A percentile compares a stretch with the other conserved stretches of the same genome.
These are phyloP conservation scores for Fregetta grallaria DNA, from an alignment of 2,113 vertebrate genomes.

Conservation along the genomic window DNA sequence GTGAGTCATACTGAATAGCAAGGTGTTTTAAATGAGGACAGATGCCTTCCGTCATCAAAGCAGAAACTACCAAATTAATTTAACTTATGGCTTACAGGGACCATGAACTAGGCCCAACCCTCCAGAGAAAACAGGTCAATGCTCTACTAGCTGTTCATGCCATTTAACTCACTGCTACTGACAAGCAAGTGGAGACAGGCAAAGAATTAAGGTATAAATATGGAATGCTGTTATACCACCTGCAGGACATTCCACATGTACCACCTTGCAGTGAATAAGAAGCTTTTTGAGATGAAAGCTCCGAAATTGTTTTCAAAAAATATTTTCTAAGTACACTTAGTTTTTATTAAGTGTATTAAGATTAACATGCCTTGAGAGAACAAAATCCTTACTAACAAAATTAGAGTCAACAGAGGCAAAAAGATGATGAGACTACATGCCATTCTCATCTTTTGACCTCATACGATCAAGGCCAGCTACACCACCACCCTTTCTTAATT, in stretches of 20 bases:
- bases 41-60: not conserved
- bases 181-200: not conserved
- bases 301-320: not conserved
- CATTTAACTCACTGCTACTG: not conserved
- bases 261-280: not conserved
- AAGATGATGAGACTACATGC: not conserved
- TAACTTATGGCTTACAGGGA: conserved; percentile 1
- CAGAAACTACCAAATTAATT: conserved; percentile 9
- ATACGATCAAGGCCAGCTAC: not conserved
- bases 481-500: not conserved
- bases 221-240: not conserved
- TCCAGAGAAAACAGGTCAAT: conserved; percentile 19
- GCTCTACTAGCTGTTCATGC: not conserved
- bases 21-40: conserved; percentile 29
- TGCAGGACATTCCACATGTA: not conserved
- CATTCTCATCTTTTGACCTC: not conserved
- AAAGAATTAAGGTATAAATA: not conserved
- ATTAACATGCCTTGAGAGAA: not conserved
- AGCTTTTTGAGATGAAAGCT: not conserved
- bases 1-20: not conserved
- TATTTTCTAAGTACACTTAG: not conserved
- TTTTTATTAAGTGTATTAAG: not conserved
- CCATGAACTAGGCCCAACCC: not conserved
- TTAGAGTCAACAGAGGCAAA: not conserved
- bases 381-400: not conserved